Evolutionary conservation across 2,113 vertebrate species (phyloP), one percentile per base, ranked within the genome.

Genomic region (Tachysurus fulvidraco): DNA sequence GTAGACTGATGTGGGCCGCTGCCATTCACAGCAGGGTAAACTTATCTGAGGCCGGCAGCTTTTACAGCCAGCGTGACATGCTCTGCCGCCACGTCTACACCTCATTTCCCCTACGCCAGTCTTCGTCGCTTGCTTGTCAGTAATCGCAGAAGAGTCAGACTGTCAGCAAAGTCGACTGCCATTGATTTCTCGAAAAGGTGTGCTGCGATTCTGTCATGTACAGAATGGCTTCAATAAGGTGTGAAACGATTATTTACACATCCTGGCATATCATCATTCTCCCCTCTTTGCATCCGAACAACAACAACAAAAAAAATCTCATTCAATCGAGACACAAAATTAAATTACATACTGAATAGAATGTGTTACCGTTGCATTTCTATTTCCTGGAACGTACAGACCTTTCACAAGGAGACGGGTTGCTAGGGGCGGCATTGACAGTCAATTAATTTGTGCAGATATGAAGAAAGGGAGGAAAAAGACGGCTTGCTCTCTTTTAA

Each of bases 21-120:
- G 91, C 92, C 91, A 92, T 92, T 93, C 94, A 88, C 91, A 88
- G 88, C 76, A 83, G 85, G 69, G 83, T 88, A 73, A 89, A 93
- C 93, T 94, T 94, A 94, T 95, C 93, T 92, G 87, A 88, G 77
- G 90, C 88, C 28, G 90, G 90, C 93, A 93, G 94, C 92, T 92
- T 92, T 91, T 89, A 92, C 92, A 92, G 92, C 92, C 89, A 89
- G 30, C 41, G 82, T 86, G 80, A 85, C 84, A 85, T 89, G 91
- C 86, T 78, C 83, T 83, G 79, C 80, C 65, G 54, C 67, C 74
- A 8, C 85, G 76, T 88, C 88, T 25, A 86, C 17, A 79, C 62
- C 76, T 14, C 59, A 44, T 87, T 88, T 86, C 60, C 71, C 78
- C 86, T 65, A 44, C 30, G 21, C 83, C 81, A 65, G 44, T 69